These are phyloP conservation scores for Drosophila macrospina DNA, from an alignment of 2,888 invertebrate species.

Conservation along the genomic window DNA sequence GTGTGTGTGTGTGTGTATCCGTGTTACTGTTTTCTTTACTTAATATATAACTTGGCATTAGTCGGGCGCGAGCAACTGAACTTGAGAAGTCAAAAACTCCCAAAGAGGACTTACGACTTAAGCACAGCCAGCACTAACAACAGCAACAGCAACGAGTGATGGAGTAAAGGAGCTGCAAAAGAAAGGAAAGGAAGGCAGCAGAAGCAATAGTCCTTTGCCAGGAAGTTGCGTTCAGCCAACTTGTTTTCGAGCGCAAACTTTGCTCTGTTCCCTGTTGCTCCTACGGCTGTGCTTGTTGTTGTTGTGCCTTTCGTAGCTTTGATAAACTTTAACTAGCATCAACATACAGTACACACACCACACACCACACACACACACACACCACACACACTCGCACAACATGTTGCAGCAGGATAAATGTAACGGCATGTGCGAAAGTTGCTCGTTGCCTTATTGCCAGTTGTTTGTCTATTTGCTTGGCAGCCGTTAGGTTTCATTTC, in stretches of 20 bases:
- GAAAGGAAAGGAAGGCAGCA: background rate
- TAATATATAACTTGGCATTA: constrained; percentile 78
- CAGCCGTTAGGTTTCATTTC: constrained; percentile 81
- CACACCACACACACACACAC: constrained; percentile 36
- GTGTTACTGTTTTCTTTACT: constrained; percentile 48
- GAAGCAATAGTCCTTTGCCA: constrained; percentile 19
- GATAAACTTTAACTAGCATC: constrained; percentile 79
- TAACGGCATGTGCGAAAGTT: constrained; percentile 72
- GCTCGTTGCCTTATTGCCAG: constrained; percentile 60
- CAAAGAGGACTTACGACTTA: constrained; percentile 77
- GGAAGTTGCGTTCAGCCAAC: constrained; percentile 42
- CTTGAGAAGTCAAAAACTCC: constrained; percentile 81
- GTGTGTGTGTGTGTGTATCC: constrained; percentile 4
- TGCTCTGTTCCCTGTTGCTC: constrained; percentile 57
- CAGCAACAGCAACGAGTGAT: no score
- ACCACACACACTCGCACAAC: constrained; percentile 1
- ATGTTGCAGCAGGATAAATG: constrained; percentile 50
- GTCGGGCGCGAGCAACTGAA: constrained; percentile 63
- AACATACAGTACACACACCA: constrained; percentile 42
- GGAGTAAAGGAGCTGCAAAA: background rate
- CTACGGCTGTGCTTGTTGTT: constrained; percentile 21
- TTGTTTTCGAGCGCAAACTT: constrained; percentile 71
- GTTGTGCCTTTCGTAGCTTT: constrained; percentile 58
- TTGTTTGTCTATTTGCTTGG: constrained; percentile 80
- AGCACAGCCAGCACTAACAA: constrained; percentile 35